Base-by-base conservation (phyloP, 2,888 invertebrate species). In the Lepidonotus clava region DNA sequence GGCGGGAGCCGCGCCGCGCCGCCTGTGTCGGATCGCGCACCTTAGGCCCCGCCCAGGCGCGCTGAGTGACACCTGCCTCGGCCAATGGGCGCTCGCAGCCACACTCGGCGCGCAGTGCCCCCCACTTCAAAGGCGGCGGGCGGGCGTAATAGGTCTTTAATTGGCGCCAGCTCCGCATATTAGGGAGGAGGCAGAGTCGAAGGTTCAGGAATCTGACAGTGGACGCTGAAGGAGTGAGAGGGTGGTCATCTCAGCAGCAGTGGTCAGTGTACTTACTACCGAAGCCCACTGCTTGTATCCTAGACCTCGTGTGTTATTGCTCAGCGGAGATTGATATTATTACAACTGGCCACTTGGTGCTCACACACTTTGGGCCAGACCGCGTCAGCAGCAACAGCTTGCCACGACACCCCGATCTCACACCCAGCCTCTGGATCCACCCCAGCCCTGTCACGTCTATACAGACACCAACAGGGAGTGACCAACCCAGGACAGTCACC, bases 41-140 rank as follows among this genome's bases (percentile, higher is more conserved):
- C 80, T 24, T 36, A 46, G 80, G 46, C 80, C 80, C 80, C 46
- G 46, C 80, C 80, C 28, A 24, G 80, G 80, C 80, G 80, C 46
- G 21, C 11, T 83, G 83, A 83, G 34, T 83, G 84, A 84, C 84
- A 84, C 84, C 84, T 67, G n/a, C 38, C 40, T n/a, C 84, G 21
- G 84, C 84, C 84, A 66, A 84, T 66, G n/a, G 66, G 67, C 66
- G 84, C 66, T 11, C 66, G 32, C 56, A 18, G 53, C 34, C 34
- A 36, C 11, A 5, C 8, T 28, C 18, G 53, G 41, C 83, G 80
- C 36, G 34, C 36, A 4, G 6, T 1, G 51, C 34, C 24, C 21
- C 80, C 41, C 40, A 83, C 83, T 46, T 83, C 83, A 41, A 83
- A 83, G 46, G 71, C 14, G 71, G 28, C 36, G 71, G 41, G 46